phyloP scores from a whole-genome alignment of 2,113 vertebrate species.

The Nicator chloris region DNA sequence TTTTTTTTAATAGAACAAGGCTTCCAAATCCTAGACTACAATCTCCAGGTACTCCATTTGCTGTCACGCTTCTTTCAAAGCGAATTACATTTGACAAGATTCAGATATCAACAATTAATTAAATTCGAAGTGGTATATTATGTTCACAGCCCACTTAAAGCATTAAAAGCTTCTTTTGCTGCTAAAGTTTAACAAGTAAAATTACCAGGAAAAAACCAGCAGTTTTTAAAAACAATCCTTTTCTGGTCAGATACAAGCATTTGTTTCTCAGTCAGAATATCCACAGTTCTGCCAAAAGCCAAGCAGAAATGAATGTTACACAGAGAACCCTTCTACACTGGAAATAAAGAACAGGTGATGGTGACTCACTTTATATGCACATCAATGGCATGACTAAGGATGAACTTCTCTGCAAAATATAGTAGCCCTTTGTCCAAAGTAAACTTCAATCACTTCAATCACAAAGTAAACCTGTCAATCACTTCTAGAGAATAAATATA shows the following conservation, averaged over 20 bases:
- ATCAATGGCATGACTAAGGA: slow-evolving; percentile 16
- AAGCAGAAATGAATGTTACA: neutral
- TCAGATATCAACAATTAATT: slow-evolving; percentile 47
- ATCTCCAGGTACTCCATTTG: neutral
- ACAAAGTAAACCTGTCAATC: neutral
- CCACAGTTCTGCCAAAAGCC: neutral
- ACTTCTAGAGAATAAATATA: neutral
- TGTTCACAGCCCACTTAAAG: neutral
- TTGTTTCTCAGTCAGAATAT: neutral
- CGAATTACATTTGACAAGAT: slow-evolving; percentile 41
- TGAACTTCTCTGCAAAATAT: neutral
- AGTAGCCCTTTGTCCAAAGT: slow-evolving; percentile 2
- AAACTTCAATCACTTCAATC: too few relatives aligned
- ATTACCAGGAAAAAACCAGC: neutral
- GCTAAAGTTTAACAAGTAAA: neutral
- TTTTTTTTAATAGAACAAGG: neutral
- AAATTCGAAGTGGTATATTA: slow-evolving; percentile 21
- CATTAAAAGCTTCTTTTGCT: slow-evolving; percentile 1
- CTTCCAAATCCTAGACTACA: neutral
- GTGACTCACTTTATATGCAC: neutral
- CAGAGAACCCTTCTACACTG: neutral
- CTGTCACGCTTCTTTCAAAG: neutral
- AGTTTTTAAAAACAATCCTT: neutral
- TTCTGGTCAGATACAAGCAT: neutral
- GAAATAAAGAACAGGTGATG: neutral